Evolutionary conservation across 2,797 vertebrate species (phyloP).

Genomic region (Oreortyx pictus): DNA sequence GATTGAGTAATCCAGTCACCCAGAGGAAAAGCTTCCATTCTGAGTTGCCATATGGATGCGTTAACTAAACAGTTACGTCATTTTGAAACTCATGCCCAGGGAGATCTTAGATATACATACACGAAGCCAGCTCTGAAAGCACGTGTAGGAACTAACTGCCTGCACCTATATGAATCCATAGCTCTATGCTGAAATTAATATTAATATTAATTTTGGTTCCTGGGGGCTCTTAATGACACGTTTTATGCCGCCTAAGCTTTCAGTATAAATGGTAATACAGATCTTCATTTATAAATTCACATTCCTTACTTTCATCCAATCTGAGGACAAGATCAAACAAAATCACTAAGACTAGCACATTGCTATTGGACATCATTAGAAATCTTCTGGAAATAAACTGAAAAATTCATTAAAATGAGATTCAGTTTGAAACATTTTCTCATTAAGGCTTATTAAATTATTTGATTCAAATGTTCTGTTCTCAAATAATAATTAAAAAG

Average conservation of each 20-base stretch:
- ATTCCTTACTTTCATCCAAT: background rate
- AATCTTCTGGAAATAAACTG: background rate
- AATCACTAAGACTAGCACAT: background rate
- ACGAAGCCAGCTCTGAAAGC: background rate
- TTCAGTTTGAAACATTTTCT: background rate
- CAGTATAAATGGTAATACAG: background rate
- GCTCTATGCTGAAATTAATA: background rate
- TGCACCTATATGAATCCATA: background rate
- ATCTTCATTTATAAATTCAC: background rate
- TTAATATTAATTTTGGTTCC: background rate
- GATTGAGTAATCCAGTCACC: background rate
- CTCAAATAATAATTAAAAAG: background rate
- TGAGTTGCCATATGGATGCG: background rate
- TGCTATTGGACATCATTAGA: background rate
- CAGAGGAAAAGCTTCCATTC: background rate
- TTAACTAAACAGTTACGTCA: background rate
- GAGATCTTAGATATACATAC: background rate
- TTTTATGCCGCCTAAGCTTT: background rate
- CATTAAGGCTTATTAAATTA: background rate
- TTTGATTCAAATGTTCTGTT: background rate
- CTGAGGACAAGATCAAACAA: background rate
- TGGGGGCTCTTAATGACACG: background rate
- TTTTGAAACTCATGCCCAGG: background rate
- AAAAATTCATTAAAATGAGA: background rate
- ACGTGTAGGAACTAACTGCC: background rate